Percentiles rank a stretch among this genome's conserved stretches.
Evolutionary conservation across 2,113 vertebrate species (phyloP).

Genomic region (Prinia subflava): DNA sequence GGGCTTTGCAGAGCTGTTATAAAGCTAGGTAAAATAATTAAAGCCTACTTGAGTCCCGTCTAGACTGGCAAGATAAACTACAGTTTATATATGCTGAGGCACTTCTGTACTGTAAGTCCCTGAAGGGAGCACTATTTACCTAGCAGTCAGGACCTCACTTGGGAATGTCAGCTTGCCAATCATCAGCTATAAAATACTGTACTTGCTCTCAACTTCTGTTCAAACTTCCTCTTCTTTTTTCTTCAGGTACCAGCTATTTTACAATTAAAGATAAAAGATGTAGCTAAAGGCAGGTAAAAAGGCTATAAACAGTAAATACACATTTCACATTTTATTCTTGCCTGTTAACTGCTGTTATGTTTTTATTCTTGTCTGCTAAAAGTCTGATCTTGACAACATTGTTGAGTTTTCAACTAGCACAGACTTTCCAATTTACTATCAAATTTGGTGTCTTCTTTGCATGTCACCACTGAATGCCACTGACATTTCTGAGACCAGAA

Average conservation of each 20-base stretch:
- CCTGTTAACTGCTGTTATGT: too few species aligned
- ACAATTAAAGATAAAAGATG: not conserved
- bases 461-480: not conserved
- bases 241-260: not conserved
- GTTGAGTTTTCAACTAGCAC: not conserved
- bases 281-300: not conserved
- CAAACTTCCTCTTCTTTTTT: not conserved
- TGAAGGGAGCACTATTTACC: not conserved
- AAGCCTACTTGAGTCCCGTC: not conserved
- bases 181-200: not conserved
- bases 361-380: not conserved
- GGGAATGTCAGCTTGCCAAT: not conserved
- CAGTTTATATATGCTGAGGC: not conserved
- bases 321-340: not conserved
- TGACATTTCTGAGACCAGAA: not conserved
- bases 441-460: not conserved
- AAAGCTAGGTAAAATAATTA: conserved; percentile 13
- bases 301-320: not conserved
- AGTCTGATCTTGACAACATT: not conserved
- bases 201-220: not conserved
- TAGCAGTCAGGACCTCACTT: not conserved
- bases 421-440: not conserved
- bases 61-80: conserved; percentile 18
- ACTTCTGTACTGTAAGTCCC: not conserved
- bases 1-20: conserved; percentile 7